A percentile compares a stretch with the other conserved stretches of the same genome.
These are phyloP conservation scores for Puma concolor DNA, from an alignment of 2,113 vertebrate genomes.

Conservation along the genomic window DNA sequence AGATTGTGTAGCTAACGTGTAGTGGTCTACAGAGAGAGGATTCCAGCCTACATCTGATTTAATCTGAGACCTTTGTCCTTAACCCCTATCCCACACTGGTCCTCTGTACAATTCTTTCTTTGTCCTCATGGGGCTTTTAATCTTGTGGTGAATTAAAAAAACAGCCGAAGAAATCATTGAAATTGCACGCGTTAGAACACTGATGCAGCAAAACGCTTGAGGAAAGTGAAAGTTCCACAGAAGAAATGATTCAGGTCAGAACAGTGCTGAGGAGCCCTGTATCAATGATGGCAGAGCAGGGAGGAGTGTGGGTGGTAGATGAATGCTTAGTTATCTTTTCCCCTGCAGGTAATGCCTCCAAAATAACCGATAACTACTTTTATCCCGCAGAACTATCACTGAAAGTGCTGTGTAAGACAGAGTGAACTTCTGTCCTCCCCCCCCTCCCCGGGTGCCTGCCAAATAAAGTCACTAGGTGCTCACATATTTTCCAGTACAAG, in stretches of 20 bases:
- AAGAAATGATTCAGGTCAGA: background rate
- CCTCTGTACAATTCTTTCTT: background rate
- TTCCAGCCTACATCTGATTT: background rate
- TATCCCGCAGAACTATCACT: constrained; percentile 75
- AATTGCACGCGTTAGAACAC: background rate
- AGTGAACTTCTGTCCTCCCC: constrained; percentile 67
- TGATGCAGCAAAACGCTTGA: background rate
- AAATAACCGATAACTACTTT: constrained; percentile 71
- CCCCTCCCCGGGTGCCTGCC: constrained; percentile 70
- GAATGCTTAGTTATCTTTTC: background rate
- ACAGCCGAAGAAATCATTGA: background rate
- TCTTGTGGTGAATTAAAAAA: background rate
- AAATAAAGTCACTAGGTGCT: constrained; percentile 79
- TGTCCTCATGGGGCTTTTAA: background rate
- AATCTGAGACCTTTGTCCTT: background rate
- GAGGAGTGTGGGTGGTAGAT: background rate
- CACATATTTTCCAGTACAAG: constrained; percentile 87
- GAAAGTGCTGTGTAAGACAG: constrained; percentile 73
- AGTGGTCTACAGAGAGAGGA: background rate
- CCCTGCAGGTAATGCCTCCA: constrained; percentile 14
- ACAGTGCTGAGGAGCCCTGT: background rate
- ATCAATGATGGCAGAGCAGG: background rate
- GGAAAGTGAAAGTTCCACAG: background rate
- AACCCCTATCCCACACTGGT: background rate
- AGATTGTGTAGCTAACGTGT: background rate